phyloP scores from a whole-genome alignment of 2,113 vertebrate species.

The Gymnorhina tibicen region DNA sequence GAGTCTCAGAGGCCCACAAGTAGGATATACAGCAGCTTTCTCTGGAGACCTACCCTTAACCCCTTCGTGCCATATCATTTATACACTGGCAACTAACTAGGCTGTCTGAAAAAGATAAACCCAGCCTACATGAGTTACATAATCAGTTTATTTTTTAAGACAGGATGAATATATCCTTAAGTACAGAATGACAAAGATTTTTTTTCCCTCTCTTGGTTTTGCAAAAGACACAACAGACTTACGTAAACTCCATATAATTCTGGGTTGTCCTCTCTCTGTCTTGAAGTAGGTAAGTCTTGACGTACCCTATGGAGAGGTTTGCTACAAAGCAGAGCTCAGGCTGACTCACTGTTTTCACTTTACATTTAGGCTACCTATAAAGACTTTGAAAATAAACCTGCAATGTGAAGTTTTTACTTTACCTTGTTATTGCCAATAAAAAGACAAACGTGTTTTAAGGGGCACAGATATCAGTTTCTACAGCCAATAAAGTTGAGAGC shows the following conservation, averaged over 20 bases:
- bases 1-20: not conserved
- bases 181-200: not conserved
- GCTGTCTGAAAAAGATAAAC: not conserved
- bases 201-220: not conserved
- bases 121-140: not conserved
- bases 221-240: not conserved
- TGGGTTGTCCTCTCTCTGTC: not conserved
- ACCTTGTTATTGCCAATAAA: not conserved
- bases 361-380: not conserved
- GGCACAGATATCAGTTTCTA: not conserved
- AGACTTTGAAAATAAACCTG: not conserved
- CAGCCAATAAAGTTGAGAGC: slow-evolving; percentile 39
- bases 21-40: not conserved
- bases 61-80: not conserved
- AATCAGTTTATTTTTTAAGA: not conserved
- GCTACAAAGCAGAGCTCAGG: not conserved
- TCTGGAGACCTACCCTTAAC: not conserved
- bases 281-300: not conserved
- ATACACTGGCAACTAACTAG: not conserved
- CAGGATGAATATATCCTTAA: not conserved
- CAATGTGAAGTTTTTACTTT: not conserved
- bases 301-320: not conserved
- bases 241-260: not conserved
- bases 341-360: not conserved
- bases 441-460: not conserved